phyloP scores from a whole-genome alignment of 2,888 invertebrate genomes.

The Syrista parreyssii region DNA sequence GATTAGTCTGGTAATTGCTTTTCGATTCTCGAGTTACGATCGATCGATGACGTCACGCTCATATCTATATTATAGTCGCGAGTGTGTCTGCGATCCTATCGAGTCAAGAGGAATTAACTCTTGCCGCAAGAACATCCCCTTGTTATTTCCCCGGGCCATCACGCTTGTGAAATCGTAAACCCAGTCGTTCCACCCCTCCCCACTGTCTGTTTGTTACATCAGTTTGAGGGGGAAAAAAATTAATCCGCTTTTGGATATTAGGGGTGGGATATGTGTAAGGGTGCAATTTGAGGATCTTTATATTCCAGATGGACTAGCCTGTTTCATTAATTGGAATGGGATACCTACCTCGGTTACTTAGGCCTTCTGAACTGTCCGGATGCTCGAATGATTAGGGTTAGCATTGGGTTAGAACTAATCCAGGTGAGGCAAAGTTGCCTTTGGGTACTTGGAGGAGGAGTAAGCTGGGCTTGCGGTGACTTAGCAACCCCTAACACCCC shows the following conservation, averaged over 20 bases:
- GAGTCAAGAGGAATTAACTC: neutral
- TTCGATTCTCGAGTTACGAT: slow-evolving; percentile 22
- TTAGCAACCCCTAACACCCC: slow-evolving; percentile 24
- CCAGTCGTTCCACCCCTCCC: neutral
- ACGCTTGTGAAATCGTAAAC: slow-evolving; percentile 5
- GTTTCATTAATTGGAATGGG: slow-evolving; percentile 2
- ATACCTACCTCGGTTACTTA: neutral
- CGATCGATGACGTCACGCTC: neutral
- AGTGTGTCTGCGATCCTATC: neutral
- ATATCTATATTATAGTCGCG: neutral
- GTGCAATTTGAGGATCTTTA: neutral
- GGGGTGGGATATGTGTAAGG: neutral
- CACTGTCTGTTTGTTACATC: neutral
- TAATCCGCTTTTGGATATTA: neutral
- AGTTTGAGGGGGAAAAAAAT: neutral
- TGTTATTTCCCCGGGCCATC: neutral
- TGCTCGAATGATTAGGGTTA: slow-evolving; percentile 15
- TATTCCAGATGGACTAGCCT: neutral
- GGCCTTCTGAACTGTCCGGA: neutral
- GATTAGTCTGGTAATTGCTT: slow-evolving; percentile 50
- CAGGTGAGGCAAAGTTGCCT: slow-evolving; percentile 47
- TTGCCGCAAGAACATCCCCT: neutral
- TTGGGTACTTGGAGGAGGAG: slow-evolving; percentile 34
- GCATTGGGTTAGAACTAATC: slow-evolving; percentile 45
- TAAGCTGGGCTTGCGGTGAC: slow-evolving; percentile 37